A percentile compares a stretch with the other conserved stretches of the same genome.
Evolutionary conservation across 2,113 vertebrate genomes (phyloP).

Genomic region (Rhinoptilus africanus): DNA sequence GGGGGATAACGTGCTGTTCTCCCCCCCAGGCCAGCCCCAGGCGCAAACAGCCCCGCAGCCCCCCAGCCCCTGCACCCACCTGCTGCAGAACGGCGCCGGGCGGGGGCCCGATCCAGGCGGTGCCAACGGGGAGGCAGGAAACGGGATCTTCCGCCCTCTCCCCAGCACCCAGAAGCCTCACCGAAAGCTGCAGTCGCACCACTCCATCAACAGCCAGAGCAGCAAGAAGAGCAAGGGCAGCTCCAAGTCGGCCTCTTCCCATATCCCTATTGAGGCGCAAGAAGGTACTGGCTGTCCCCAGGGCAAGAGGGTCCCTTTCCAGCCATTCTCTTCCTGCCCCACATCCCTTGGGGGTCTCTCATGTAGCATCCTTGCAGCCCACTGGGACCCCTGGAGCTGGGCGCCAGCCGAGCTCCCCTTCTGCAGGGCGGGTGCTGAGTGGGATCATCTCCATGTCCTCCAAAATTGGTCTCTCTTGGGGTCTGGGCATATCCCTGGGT

Average conservation of each 20-base stretch:
- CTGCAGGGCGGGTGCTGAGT: background rate
- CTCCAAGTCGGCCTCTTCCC: slow-evolving; percentile 86
- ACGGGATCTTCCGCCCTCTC: slow-evolving; percentile 67
- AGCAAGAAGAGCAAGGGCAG: slow-evolving; percentile 92
- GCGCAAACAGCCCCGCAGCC: background rate
- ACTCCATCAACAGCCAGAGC: slow-evolving; percentile 90
- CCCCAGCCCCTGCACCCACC: slow-evolving; percentile 34
- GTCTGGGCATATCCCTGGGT: background rate
- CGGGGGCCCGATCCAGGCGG: slow-evolving; percentile 46
- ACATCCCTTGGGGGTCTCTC: background rate
- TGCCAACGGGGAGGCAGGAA: slow-evolving; percentile 62
- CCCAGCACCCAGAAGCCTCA: slow-evolving; percentile 72
- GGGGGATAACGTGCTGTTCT: background rate
- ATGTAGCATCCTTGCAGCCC: background rate
- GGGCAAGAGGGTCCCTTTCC: accelerated
- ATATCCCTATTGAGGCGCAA: slow-evolving; percentile 90
- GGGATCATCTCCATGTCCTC: accelerated
- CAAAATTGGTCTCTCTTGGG: background rate
- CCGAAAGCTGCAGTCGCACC: slow-evolving; percentile 86
- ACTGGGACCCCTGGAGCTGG: accelerated
- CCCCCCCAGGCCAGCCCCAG: slow-evolving; percentile 73
- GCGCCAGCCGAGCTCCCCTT: background rate
- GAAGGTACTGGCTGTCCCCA: slow-evolving; percentile 71
- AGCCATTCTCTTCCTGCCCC: accelerated
- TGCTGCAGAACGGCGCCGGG: slow-evolving; percentile 78